A percentile compares a stretch with the other conserved stretches of the same genome.
Evolutionary conservation across 2,797 vertebrate species (phyloP).

Genomic region (Kryptopterus vitreolus): DNA sequence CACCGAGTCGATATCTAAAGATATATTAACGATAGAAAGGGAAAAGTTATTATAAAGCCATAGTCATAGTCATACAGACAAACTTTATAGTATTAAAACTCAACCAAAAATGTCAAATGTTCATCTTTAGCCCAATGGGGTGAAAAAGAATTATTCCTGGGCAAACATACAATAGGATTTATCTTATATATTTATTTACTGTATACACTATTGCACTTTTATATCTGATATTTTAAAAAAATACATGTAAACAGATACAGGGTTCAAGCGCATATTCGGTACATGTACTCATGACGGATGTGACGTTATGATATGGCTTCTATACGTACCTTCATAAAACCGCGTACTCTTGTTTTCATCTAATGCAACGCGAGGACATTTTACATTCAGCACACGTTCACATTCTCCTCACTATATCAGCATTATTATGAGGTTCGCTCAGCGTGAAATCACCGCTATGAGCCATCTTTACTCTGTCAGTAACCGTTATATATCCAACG

Average conservation of each 20-base stretch:
- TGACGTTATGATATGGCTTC: background rate
- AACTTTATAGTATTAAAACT: too few species aligned
- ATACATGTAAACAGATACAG: too few species aligned
- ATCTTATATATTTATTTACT: too few species aligned
- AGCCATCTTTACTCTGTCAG: background rate
- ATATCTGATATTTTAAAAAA: too few species aligned
- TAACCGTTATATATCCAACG: constrained; percentile 25
- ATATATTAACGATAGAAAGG: background rate
- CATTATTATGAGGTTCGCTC: background rate
- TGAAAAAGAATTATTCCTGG: too few species aligned
- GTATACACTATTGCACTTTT: too few species aligned
- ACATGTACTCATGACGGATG: background rate
- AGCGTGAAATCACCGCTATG: background rate
- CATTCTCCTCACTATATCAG: background rate
- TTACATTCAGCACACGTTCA: background rate
- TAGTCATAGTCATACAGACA: too few species aligned
- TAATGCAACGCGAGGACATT: background rate
- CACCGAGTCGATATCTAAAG: background rate
- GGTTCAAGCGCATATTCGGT: too few species aligned
- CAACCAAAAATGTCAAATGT: too few species aligned
- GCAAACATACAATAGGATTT: too few species aligned
- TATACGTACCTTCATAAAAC: constrained; percentile 6
- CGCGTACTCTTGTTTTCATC: background rate
- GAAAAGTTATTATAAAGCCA: background rate
- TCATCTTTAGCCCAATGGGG: too few species aligned